Conservation (phyloP, 2,888 invertebrate genomes). For the Brassicogethes aeneus region DNA sequence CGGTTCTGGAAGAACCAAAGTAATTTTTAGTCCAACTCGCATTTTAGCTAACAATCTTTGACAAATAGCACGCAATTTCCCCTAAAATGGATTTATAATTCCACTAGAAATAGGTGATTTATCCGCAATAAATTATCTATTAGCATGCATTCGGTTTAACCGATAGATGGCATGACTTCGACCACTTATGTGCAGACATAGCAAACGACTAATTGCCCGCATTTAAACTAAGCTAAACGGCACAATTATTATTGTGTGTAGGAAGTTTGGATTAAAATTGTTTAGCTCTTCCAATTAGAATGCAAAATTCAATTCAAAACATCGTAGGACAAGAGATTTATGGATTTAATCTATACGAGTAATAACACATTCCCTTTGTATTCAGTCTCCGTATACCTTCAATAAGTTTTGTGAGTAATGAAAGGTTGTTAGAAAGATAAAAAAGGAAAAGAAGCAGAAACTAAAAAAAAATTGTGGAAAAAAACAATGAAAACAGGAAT, state of each 20-base stretch:
- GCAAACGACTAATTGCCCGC: background rate
- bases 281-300: background rate
- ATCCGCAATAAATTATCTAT: background rate
- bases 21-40: background rate
- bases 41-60: slow-evolving; percentile 1
- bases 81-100: slow-evolving; percentile 7
- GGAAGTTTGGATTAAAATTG: background rate
- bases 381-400: too few relatives aligned
- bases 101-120: background rate
- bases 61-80: slow-evolving; percentile 6
- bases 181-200: background rate
- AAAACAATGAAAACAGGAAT: too few relatives aligned
- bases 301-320: background rate
- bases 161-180: background rate
- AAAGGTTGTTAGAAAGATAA: too few relatives aligned
- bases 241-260: background rate
- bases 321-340: too few relatives aligned
- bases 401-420: too few relatives aligned
- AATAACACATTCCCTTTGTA: too few relatives aligned
- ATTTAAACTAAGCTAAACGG: background rate
- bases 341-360: too few relatives aligned
- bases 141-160: background rate
- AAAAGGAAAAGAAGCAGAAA: too few relatives aligned
- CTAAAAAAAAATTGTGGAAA: too few relatives aligned
- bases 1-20: background rate